Base-by-base conservation (phyloP, 2,888 invertebrate species). In the Zygothrica quintamaculata region DNA sequence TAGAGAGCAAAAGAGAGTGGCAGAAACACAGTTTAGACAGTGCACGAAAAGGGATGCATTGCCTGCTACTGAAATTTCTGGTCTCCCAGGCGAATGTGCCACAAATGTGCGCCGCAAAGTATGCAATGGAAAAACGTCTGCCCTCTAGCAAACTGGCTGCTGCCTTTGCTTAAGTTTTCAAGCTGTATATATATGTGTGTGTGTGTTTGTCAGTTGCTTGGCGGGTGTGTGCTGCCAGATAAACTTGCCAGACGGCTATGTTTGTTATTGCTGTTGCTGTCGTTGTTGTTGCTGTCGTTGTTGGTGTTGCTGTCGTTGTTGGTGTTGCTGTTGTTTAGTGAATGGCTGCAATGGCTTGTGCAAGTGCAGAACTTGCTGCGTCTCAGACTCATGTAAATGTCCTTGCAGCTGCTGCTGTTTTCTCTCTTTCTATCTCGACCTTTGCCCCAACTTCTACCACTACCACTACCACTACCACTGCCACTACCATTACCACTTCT, bases 61-160 rank as follows among this genome's bases (percentile, higher is more conserved):
- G 29, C 31, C 15, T 47, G 18, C 18, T 12, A 39, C 31, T 55
- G 26, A 48, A 25, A 15, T 39, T 76, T 43, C 86, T 79, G 79
- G 39, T 59, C 77, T 69, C 79, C 79, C 86, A 86, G 86, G 58
- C 66, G 46, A 64, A 74, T 80, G 86, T 80, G 86, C 81, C 74
- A 77, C 86, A 70, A 77, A 65, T 79, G 84, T 84, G 80, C 73
- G 80, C 80, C 84, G 73, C 60, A 65, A 73, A 78, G 77, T 76
- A 62, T 78, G 77, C 86, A 66, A 66, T 65, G 58, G 59, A 64
- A 72, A 33, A 47, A n/a, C n/a, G 50, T 65, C 43, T 67, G 55
- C 75, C 58, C 65, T 42, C 39, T 48, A 57, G 71, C 47, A 16
- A 26, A 11, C 26, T 18, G 44, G 22, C 36, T 29, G 34, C 46